phyloP scores from a whole-genome alignment of 2,113 vertebrate genomes.

The Onychorhynchus coronatus region DNA sequence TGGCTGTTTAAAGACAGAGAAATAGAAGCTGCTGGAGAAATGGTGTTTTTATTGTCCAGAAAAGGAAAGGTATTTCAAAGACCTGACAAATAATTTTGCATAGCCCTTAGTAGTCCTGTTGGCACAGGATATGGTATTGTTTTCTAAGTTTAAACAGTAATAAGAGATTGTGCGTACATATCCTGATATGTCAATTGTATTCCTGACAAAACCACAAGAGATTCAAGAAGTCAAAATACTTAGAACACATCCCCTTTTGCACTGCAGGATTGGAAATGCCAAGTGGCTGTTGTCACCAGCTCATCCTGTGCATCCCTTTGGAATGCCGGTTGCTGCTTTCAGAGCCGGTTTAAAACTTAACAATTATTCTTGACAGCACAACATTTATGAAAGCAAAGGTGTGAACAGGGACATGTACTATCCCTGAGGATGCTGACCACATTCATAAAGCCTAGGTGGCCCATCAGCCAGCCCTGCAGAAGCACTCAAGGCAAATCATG shows the following conservation, averaged over 20 bases:
- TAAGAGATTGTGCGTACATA: background rate
- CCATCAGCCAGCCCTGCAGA: background rate
- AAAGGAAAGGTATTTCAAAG: background rate
- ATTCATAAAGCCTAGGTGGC: background rate
- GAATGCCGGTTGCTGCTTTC: background rate
- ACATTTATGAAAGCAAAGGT: background rate
- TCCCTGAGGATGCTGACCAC: background rate
- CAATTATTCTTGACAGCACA: background rate
- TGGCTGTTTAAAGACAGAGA: background rate
- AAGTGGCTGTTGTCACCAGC: background rate
- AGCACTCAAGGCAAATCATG: background rate
- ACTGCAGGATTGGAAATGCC: background rate
- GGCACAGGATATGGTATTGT: background rate
- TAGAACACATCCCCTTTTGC: background rate
- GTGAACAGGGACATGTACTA: background rate
- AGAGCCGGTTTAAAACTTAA: background rate
- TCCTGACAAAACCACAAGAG: background rate
- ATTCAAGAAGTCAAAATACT: background rate
- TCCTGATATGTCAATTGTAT: background rate
- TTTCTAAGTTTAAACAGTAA: slow-evolving; percentile 12
- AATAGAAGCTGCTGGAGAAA: background rate
- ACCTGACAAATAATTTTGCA: background rate
- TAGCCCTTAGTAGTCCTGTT: background rate
- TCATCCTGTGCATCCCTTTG: background rate
- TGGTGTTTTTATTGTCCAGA: background rate